Evolutionary conservation across 2,113 vertebrate species (phyloP), one percentile per base, ranked within the genome.

Genomic region (Sphaerodactylus townsendi): DNA sequence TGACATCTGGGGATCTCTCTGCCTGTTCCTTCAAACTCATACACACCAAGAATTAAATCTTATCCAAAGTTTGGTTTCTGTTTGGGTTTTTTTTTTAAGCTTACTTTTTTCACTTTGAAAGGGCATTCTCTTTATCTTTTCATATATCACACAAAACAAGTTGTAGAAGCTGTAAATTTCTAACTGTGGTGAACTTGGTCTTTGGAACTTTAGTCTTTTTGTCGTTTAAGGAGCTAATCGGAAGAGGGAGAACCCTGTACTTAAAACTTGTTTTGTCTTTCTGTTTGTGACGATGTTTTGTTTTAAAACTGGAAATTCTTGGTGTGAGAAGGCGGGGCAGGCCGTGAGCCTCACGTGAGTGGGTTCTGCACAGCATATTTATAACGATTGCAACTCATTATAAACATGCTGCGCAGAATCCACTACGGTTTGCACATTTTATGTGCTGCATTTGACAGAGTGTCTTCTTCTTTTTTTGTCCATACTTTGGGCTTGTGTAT

Each of bases 251-350:
- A 93, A 89, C 93, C 90, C 88, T 92, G 86, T 88, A 88, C 70
- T 71, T 37, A 83, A 77, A 86, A 92, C 71, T 82, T 62, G 23
- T 62, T 73, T 50, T 0, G 46, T 35, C 48, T 90, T 86, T 81
- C 77, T 90, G 41, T 90, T 82, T 88, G 80, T 69, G 50, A 90
- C 92, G 78, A 85, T 4, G 30, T 92, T 87, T 91, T 48, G 86
- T 50, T 83, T 87, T 85, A 86, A 95, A 95, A 96, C 95, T 96
- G 95, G 95, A 96, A 96, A 87, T 93, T 71, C 72, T 81, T 59
- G 76, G 70, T 74, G 68, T 83, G 59, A 48, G 90, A 88, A 66
- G 79, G 84, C 87, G 90, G 68, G 82, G 91, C 64, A 35, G 68
- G 64, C 13, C 79, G 35, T 1, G 87, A 89, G 84, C 93, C 75